Percentiles rank a stretch among this genome's conserved stretches.
Evolutionary conservation across 1,140 invertebrate species (phyloP).

Genomic region (Papilio xuthus): DNA sequence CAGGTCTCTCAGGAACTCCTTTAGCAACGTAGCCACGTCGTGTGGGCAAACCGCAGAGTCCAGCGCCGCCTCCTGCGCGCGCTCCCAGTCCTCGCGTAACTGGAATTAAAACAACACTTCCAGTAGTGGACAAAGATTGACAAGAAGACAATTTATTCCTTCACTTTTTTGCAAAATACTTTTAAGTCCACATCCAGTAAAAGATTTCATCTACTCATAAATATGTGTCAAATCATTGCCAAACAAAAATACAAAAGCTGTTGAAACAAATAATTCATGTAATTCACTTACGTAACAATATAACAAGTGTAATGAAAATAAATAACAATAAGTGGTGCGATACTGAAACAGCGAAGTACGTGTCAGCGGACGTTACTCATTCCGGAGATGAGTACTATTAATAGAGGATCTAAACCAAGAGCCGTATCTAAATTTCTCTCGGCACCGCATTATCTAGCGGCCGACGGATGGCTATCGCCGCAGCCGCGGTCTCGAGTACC

Average conservation of each 20-base stretch:
- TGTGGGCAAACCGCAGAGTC: constrained; percentile 93
- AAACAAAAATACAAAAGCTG: not conserved
- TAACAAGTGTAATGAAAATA: constrained; percentile 25
- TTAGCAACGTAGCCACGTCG: constrained; percentile 95
- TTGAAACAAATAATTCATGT: constrained; percentile 13
- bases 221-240: not conserved
- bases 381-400: constrained; percentile 32
- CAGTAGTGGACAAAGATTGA: not conserved
- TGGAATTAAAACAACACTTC: constrained; percentile 73
- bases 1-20: constrained; percentile 96
- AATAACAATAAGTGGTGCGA: constrained; percentile 35
- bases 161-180: no score
- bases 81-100: constrained; percentile 95
- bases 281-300: not conserved
- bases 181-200: not conserved
- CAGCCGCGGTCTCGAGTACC: constrained; percentile 46
- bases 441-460: constrained; percentile 34
- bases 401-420: constrained; percentile 33
- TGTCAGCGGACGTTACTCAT: constrained; percentile 21
- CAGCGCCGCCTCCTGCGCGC: constrained; percentile 88
- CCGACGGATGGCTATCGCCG: constrained; percentile 43
- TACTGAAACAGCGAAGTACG: constrained; percentile 10
- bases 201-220: not conserved
- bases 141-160: not conserved
- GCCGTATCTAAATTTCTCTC: constrained; percentile 42